These are phyloP conservation scores for Lithobates sylvaticus DNA, from an alignment of 2,797 vertebrate species.

Conservation along the genomic window DNA sequence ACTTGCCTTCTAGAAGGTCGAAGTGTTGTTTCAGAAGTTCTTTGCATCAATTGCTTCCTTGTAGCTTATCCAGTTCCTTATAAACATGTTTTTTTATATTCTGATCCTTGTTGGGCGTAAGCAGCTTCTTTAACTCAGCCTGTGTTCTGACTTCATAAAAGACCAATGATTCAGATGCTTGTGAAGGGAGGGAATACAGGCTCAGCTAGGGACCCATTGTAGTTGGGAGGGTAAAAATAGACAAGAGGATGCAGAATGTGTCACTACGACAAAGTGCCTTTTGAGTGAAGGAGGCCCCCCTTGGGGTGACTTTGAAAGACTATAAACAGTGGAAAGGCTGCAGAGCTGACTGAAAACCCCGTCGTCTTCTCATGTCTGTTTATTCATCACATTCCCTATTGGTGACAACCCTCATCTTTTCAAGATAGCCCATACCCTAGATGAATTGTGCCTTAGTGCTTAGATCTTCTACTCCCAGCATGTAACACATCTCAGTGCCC, in stretches of 20 bases:
- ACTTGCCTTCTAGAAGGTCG: constrained; percentile 54
- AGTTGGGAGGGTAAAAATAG: constrained; percentile 55
- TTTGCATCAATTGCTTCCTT: constrained; percentile 55
- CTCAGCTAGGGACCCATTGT: constrained; percentile 50
- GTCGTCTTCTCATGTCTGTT: constrained; percentile 36
- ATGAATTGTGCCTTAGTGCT: background rate
- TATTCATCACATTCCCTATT: constrained; percentile 38
- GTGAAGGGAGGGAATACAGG: constrained; percentile 39
- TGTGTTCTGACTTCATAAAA: constrained; percentile 60
- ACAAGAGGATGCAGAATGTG: constrained; percentile 56
- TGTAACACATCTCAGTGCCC: background rate
- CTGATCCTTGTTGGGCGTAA: constrained; percentile 37
- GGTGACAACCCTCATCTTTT: constrained; percentile 8
- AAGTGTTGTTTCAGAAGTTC: constrained; percentile 37
- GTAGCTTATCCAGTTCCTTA: constrained; percentile 42
- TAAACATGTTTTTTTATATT: constrained; percentile 55
- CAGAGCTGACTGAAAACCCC: constrained; percentile 27
- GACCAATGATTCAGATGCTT: constrained; percentile 56
- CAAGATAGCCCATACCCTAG: background rate
- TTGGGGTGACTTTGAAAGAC: constrained; percentile 43
- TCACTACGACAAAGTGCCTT: constrained; percentile 59
- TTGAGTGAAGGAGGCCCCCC: constrained; percentile 41
- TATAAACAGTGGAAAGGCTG: constrained; percentile 18
- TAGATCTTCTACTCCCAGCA: background rate
- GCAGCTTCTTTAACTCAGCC: constrained; percentile 25